Percentiles rank a stretch among this genome's conserved stretches.
Conservation (phyloP, 2,113 vertebrate genomes). For the Xiphophorus maculatus region DNA sequence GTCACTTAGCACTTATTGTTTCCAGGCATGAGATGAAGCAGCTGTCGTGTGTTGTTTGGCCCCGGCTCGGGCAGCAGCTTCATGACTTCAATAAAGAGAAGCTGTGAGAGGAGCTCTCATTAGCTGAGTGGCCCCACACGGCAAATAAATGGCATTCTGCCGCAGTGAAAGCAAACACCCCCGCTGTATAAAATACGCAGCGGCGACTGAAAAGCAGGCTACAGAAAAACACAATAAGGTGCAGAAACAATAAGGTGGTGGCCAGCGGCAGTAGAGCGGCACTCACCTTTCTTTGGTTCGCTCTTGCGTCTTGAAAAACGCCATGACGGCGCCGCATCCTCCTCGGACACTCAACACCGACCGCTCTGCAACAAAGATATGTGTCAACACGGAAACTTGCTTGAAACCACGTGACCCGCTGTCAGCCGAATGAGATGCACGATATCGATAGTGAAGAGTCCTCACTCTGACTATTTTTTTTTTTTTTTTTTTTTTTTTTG, state of each 20-base stretch:
- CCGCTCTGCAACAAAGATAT: background rate
- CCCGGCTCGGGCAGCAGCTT: background rate
- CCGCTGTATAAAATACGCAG: too few species aligned
- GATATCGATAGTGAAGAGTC: rapidly evolving
- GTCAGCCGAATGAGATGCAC: background rate
- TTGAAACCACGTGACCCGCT: slow-evolving; percentile 58
- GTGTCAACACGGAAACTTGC: slow-evolving; percentile 72
- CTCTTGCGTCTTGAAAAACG: slow-evolving; percentile 70
- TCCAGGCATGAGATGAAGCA: background rate
- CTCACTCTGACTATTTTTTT: slow-evolving; percentile 31
- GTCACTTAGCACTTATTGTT: background rate
- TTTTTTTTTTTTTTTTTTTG: background rate
- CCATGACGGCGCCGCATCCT: slow-evolving; percentile 69
- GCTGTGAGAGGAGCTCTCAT: slow-evolving; percentile 31
- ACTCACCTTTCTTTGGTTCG: slow-evolving; percentile 75
- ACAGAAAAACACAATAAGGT: background rate
- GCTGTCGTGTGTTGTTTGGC: too few species aligned
- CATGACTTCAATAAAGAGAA: background rate
- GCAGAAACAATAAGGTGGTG: background rate
- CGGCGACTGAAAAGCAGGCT: too few species aligned
- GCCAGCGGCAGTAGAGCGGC: background rate
- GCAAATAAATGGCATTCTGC: background rate
- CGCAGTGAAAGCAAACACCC: background rate
- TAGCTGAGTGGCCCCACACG: slow-evolving; percentile 7
- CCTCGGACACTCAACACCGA: slow-evolving; percentile 2